Base-by-base conservation (phyloP, 2,888 invertebrate genomes). In the Cheiracanthium punctorium region DNA sequence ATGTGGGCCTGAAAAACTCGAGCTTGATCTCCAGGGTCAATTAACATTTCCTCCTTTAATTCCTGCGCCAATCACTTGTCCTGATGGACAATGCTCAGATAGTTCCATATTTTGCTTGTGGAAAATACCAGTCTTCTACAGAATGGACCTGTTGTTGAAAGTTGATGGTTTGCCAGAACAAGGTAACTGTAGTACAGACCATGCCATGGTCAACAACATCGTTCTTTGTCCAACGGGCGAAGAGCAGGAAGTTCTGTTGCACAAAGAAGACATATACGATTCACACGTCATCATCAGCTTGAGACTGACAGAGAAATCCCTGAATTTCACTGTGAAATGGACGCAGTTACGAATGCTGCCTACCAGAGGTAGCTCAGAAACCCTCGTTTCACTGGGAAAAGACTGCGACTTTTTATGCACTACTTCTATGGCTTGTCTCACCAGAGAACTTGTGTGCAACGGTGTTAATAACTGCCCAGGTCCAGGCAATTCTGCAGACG, bases 361-460 rank as follows among this genome's bases (percentile, higher is more conserved):
- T 2, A 33, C 88, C 0, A 70, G 75, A n/a, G 65, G 80, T 14
- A 79, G 75, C 41, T 77, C 89, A 5, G 89, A 89, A 43, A 80
- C 87, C 1, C 41, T 88, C 1, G 87, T 89, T 12, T 88, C 88
- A 0, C 58, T 89, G 67, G 85, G 88, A 8, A 82, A 88, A 75
- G 94, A 94, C 28, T 97, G 97, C 91, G 96, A 95, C 90, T 97
- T 97, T 90, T 94, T 95, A 82, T 97, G 97, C 92, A 97, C 97
- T 0, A 96, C 90, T 4, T 90, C 96, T 4, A 95, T 96, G 89
- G 93, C 96, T 29, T 97, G 97, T 91, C 96, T 97, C 90, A 96
- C 96, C 5, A 94, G 95, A 29, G 94, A 95, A 90, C 92, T 97
- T 33, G 94, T 97, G 0, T 97, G 97, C 91, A 97, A 97, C 91